Evolutionary conservation across 2,797 vertebrate genomes (phyloP), one percentile per base, ranked within the genome.

Genomic region (Chrosomus eos): DNA sequence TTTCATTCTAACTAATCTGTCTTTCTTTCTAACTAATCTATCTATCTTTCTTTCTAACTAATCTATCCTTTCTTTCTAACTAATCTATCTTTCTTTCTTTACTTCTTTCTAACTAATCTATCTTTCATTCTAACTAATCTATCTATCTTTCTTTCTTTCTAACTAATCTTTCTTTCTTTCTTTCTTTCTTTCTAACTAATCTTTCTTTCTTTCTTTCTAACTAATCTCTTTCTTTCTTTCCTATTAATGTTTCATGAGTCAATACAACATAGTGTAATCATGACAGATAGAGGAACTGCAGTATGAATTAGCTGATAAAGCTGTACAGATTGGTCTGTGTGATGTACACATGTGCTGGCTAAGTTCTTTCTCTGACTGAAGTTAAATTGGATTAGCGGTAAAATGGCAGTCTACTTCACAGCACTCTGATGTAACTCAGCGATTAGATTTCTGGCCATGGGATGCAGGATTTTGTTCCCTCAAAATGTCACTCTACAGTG

Each of bases 181-280:
- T n/a, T n/a, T n/a, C n/a, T n/a, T n/a, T n/a, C n/a, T n/a, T n/a
- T n/a, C n/a, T n/a, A n/a, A n/a, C n/a, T n/a, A n/a, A n/a, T n/a
- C n/a, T n/a, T n/a, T n/a, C n/a, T n/a, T n/a, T n/a, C n/a, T n/a
- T n/a, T n/a, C n/a, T n/a, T n/a, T n/a, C n/a, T n/a, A n/a, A n/a
- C n/a, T n/a, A n/a, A n/a, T n/a, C n/a, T n/a, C n/a, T n/a, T n/a
- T n/a, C n/a, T n/a, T n/a, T n/a, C n/a, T 78, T 86, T 83, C 68
- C 67, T 23, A 91, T 93, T 79, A 93, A 94, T 92, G 87, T 92
- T 93, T 94, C 86, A 91, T 90, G 88, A 90, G 76, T 80, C 88
- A 80, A 86, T 89, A 87, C 84, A 91, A 90, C 81, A 73, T 82
- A 79, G 82, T 77, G 33, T 84, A 74, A 81, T 87, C 85, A 87